phyloP scores from a whole-genome alignment of 2,113 vertebrate species.

The Micronycteris hirsuta region DNA sequence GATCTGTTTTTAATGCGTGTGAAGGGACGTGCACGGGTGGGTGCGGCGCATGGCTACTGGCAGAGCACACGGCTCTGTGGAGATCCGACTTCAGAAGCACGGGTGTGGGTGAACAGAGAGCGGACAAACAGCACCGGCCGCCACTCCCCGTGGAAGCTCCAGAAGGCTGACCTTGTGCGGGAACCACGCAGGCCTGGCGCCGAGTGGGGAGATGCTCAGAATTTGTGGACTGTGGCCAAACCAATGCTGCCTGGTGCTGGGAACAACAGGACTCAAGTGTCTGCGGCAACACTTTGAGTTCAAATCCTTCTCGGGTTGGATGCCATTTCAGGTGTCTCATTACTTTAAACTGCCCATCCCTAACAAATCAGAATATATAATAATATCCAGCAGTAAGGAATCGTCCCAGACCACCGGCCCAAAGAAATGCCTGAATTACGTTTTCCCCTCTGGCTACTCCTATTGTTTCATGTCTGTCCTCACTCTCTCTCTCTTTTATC shows the following conservation, averaged over 20 bases:
- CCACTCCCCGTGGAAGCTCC: background rate
- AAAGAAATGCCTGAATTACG: background rate
- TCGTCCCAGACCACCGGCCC: background rate
- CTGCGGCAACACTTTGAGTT: background rate
- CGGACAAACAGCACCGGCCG: rapidly evolving
- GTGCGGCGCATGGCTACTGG: rapidly evolving
- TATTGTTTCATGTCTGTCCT: too few relatives aligned
- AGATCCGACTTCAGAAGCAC: too few relatives aligned
- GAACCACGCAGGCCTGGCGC: background rate
- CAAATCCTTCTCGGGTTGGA: background rate
- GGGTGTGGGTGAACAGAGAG: rapidly evolving
- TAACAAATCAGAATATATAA: background rate
- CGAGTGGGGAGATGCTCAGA: rapidly evolving
- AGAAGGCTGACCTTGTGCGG: background rate
- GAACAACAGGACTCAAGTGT: background rate
- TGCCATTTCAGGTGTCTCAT: background rate
- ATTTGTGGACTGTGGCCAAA: rapidly evolving
- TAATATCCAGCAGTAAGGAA: background rate
- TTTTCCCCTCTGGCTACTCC: background rate
- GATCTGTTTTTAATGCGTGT: rapidly evolving
- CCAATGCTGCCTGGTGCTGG: background rate
- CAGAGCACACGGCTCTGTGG: rapidly evolving
- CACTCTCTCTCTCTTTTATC: too few relatives aligned
- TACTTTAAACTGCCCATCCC: background rate
- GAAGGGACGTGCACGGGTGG: background rate